Percentiles rank a stretch among this genome's conserved stretches.
Conservation (phyloP, 2,113 vertebrate species). For the Mastomys natalensis region DNA sequence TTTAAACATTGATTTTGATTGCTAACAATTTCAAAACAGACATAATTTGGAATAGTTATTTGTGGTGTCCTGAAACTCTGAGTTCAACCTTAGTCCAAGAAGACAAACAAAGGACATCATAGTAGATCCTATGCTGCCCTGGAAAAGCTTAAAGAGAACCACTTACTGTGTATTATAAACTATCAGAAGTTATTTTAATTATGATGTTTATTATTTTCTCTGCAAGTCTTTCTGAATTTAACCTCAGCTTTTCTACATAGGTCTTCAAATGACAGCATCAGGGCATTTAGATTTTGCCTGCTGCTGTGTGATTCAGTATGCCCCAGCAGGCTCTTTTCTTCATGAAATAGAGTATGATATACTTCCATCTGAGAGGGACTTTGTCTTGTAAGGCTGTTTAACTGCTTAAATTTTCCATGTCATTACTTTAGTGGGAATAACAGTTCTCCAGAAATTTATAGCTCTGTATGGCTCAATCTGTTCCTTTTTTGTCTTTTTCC, state of each 20-base stretch:
- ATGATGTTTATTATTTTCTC: background rate
- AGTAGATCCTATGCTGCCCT: background rate
- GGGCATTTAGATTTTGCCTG: background rate
- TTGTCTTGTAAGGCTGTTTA: background rate
- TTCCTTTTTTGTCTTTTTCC: background rate
- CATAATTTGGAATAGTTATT: too few relatives aligned
- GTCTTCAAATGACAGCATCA: background rate
- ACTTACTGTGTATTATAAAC: background rate
- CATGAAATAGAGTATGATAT: too few relatives aligned
- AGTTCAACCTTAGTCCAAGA: background rate
- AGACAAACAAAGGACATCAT: background rate
- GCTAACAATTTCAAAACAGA: background rate
- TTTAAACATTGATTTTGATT: background rate
- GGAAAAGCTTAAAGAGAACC: background rate
- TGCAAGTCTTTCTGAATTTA: background rate
- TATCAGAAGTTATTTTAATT: background rate
- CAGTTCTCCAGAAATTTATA: background rate
- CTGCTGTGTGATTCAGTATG: too few relatives aligned
- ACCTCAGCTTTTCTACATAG: accelerated
- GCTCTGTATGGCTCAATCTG: accelerated
- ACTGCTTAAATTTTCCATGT: background rate
- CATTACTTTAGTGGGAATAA: background rate
- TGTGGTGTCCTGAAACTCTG: background rate
- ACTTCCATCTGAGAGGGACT: background rate
- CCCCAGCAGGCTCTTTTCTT: background rate